Conservation (phyloP, 2,113 vertebrate species). For the Clarias gariepinus region DNA sequence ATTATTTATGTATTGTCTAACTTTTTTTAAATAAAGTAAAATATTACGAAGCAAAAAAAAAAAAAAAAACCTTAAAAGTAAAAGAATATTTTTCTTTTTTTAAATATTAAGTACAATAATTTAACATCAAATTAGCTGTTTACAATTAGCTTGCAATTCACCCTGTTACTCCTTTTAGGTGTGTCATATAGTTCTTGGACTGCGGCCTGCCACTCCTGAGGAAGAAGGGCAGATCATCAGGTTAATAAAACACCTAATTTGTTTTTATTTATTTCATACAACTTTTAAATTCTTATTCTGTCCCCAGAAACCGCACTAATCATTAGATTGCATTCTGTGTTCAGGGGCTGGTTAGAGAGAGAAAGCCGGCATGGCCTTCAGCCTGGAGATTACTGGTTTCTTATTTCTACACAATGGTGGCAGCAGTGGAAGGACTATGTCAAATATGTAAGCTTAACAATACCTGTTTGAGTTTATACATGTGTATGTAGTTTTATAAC, state of each 20-base stretch:
- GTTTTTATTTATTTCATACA: background rate
- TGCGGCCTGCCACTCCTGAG: conserved; percentile 83
- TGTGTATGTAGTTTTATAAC: background rate
- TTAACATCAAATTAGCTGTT: background rate
- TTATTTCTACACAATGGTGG: conserved; percentile 87
- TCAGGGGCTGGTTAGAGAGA: conserved; percentile 86
- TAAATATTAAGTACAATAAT: background rate
- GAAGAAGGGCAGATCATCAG: conserved; percentile 89
- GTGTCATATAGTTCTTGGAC: conserved; percentile 85
- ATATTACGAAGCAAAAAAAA: no score
- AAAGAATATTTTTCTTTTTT: background rate
- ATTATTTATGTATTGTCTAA: background rate
- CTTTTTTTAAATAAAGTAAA: no score
- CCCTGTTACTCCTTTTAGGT: conserved; percentile 65
- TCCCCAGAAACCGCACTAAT: background rate
- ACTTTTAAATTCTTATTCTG: background rate
- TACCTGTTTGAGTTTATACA: background rate
- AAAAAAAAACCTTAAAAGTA: background rate
- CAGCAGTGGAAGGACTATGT: conserved; percentile 92
- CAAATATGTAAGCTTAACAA: conserved; percentile 79
- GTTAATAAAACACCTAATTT: conserved; percentile 55
- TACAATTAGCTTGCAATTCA: background rate
- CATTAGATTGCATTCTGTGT: conserved; percentile 16
- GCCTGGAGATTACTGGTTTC: conserved; percentile 85
- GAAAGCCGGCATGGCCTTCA: conserved; percentile 86